These are phyloP conservation scores for Oxyscelio sp. DNA, from an alignment of 2,888 invertebrate genomes.

Conservation along the genomic window DNA sequence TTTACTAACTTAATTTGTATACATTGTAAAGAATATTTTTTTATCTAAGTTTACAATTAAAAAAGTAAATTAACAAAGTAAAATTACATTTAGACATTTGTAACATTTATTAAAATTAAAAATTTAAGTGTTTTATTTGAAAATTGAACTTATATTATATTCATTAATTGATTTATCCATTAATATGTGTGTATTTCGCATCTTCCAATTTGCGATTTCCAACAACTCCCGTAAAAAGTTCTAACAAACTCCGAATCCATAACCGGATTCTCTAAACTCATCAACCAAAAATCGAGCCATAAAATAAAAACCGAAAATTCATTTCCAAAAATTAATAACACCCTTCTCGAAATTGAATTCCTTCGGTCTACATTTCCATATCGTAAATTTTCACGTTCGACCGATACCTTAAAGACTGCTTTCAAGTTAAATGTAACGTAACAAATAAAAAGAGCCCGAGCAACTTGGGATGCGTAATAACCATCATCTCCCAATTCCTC, in stretches of 20 bases:
- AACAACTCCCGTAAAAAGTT: constrained; percentile 27
- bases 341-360: constrained; percentile 65
- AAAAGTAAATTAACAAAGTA: too few relatives aligned
- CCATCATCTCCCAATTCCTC: constrained; percentile 67
- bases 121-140: too few relatives aligned
- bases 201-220: constrained; percentile 2
- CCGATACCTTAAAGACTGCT: constrained; percentile 64
- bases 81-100: too few relatives aligned
- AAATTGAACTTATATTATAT: too few relatives aligned
- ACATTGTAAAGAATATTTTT: too few relatives aligned
- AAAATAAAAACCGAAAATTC: constrained; percentile 65
- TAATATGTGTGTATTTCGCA: too few relatives aligned
- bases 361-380: constrained; percentile 64
- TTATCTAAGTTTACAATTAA: too few relatives aligned
- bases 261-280: constrained; percentile 23
- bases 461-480: constrained; percentile 64
- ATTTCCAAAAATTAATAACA: constrained; percentile 70
- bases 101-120: too few relatives aligned
- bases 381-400: constrained; percentile 68
- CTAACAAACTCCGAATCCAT: constrained; percentile 21
- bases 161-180: too few relatives aligned
- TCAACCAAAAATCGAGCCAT: constrained; percentile 43
- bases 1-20: too few relatives aligned
- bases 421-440: constrained; percentile 60
- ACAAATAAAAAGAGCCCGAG: constrained; percentile 48